These are phyloP conservation scores for Stegostoma tigrinum DNA, from an alignment of 2,113 vertebrate genomes.

Conservation along the genomic window DNA sequence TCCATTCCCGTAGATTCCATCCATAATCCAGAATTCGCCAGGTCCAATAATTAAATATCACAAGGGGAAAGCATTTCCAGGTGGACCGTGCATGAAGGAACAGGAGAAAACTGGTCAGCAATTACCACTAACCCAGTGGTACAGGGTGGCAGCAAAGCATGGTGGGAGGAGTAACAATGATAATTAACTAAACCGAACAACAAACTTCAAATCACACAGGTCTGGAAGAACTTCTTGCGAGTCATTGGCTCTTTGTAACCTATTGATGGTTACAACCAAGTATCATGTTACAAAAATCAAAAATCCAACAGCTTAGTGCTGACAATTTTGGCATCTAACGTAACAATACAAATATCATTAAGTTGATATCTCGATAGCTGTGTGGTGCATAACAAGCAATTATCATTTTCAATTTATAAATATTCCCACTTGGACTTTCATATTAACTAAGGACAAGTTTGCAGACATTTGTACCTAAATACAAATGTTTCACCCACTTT, in stretches of 20 bases:
- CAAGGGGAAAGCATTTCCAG: slow-evolving; percentile 38
- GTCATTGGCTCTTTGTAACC: not conserved
- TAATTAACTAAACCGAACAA: slow-evolving; percentile 44
- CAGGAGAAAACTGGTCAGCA: slow-evolving; percentile 73
- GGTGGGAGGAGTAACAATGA: slow-evolving; percentile 56
- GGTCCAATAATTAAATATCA: not conserved
- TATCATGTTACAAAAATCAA: not conserved
- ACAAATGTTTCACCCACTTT: not conserved
- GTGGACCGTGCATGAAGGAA: slow-evolving; percentile 58
- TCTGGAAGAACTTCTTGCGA: slow-evolving; percentile 47
- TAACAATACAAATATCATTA: not conserved
- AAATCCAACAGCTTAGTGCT: not conserved
- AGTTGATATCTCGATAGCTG: not conserved
- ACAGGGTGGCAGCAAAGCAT: slow-evolving; percentile 61
- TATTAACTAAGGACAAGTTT: not conserved
- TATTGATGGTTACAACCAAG: not conserved
- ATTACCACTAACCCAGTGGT: slow-evolving; percentile 58
- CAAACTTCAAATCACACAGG: slow-evolving; percentile 38
- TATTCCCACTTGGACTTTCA: not conserved
- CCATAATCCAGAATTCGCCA: not conserved
- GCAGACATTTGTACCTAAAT: not conserved
- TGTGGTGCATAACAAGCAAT: not conserved
- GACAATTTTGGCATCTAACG: not conserved
- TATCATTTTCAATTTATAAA: not conserved
- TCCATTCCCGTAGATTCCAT: not conserved